These are phyloP conservation scores for Urosaurus nigricauda DNA, from an alignment of 2,797 vertebrate species.

Conservation along the genomic window DNA sequence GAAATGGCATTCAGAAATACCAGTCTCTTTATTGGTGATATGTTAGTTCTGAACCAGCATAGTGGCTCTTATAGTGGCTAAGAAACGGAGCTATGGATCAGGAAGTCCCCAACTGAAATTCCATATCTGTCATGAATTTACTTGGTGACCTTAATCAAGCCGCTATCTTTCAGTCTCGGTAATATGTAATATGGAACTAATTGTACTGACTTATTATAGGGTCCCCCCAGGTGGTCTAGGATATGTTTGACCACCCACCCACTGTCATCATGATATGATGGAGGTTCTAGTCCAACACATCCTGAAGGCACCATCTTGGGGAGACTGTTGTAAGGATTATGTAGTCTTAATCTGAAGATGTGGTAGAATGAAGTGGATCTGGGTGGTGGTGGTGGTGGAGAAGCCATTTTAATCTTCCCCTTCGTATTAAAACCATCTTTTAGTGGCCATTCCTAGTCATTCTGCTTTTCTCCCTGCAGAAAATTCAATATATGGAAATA, in stretches of 20 bases:
- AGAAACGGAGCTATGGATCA: not conserved
- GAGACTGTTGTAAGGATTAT: not conserved
- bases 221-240: not conserved
- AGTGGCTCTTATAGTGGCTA: too few species aligned
- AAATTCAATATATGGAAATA: not conserved
- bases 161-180: not conserved
- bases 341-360: not conserved
- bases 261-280: too few species aligned
- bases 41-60: not conserved
- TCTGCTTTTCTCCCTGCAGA: not conserved
- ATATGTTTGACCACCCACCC: not conserved
- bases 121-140: not conserved
- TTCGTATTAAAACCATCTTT: not conserved
- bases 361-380: not conserved
- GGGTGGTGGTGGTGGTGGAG: not conserved
- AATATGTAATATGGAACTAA: not conserved
- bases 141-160: not conserved
- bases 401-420: not conserved
- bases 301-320: not conserved
- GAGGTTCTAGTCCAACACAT: not conserved
- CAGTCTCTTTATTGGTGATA: not conserved
- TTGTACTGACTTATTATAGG: not conserved
- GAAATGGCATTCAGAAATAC: too few species aligned
- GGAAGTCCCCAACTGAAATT: not conserved
- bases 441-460: not conserved